Base-by-base conservation (phyloP, 2,113 vertebrate species). In the Cavia aperea region DNA sequence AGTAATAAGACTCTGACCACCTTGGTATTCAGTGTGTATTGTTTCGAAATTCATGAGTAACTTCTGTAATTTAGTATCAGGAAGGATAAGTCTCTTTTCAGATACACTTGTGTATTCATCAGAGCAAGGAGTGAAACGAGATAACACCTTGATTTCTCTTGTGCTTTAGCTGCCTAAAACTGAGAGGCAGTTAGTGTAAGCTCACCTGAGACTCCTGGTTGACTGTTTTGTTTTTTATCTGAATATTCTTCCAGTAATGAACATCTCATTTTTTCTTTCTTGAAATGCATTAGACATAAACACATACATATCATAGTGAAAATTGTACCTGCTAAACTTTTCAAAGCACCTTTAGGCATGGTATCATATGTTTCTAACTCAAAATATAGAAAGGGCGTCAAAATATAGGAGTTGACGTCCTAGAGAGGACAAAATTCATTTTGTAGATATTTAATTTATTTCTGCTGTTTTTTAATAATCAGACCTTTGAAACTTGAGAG, bases 61-160 rank as follows among this genome's bases (percentile, higher is more conserved):
- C 31, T 89, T 29, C 15, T 84, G 62, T 78, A 65, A 90, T 58
- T 60, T 72, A 94, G 72, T 78, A 79, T n/a, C 9, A 58, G 29
- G 75, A 65, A 33, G 84, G 72, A 72, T 70, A 81, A 78, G 29
- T 3, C 46, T 43, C 33, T 90, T 73, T 85, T 90, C 62, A 70
- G 31, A 70, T 70, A 54, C 90, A 33, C n/a, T 58, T 56, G 6
- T 88, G 23, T 82, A 65, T 1, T 66, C 70, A 66, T 26, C 29
- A 86, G 23, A 70, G 49, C 36, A 81, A 88, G 79, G 88, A 95
- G 86, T 65, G 39, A 31, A 85, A 90, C 72, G 91, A 94, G 83
- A 77, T 8, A 65, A 60, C 4, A 75, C 24, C 36, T 75, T 72
- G 23, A 78, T 90, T 88, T 94, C 43, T 82, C 36, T 60, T 93